Percentiles rank a stretch among this genome's conserved stretches.
Conservation (phyloP, 2,113 vertebrate genomes). For the Callithrix jacchus region DNA sequence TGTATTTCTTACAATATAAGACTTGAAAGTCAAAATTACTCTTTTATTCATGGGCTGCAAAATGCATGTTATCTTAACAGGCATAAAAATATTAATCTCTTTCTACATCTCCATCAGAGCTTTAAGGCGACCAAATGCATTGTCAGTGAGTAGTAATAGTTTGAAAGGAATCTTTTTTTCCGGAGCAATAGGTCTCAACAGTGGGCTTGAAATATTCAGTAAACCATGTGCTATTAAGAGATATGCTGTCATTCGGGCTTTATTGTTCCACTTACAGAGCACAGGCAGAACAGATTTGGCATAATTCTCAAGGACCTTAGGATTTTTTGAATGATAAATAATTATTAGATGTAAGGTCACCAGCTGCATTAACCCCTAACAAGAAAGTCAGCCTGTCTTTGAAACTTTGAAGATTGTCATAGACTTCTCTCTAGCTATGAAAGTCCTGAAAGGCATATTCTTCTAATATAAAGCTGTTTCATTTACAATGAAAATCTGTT, state of each 20-base stretch:
- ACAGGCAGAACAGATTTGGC: background rate
- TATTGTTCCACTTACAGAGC: background rate
- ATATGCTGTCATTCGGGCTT: background rate
- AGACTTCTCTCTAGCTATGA: too few relatives aligned
- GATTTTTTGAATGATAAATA: background rate
- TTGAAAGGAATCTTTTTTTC: background rate
- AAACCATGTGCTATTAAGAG: background rate
- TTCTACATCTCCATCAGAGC: background rate
- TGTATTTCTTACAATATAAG: background rate
- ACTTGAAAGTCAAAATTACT: background rate
- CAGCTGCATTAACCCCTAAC: background rate
- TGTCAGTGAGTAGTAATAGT: background rate
- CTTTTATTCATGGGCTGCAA: background rate
- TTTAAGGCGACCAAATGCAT: background rate
- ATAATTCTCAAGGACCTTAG: background rate
- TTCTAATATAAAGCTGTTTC: background rate
- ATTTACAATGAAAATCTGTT: too few relatives aligned
- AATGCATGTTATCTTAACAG: background rate
- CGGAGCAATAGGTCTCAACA: background rate
- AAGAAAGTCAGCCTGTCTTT: too few relatives aligned
- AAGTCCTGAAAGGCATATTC: too few relatives aligned
- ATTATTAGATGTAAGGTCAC: background rate
- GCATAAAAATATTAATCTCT: background rate
- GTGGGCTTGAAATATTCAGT: background rate
- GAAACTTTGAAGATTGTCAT: too few relatives aligned